A percentile compares a stretch with the other conserved stretches of the same genome.
Conservation (phyloP, 2,888 invertebrate species). For the Ischnus inquisitorius region DNA sequence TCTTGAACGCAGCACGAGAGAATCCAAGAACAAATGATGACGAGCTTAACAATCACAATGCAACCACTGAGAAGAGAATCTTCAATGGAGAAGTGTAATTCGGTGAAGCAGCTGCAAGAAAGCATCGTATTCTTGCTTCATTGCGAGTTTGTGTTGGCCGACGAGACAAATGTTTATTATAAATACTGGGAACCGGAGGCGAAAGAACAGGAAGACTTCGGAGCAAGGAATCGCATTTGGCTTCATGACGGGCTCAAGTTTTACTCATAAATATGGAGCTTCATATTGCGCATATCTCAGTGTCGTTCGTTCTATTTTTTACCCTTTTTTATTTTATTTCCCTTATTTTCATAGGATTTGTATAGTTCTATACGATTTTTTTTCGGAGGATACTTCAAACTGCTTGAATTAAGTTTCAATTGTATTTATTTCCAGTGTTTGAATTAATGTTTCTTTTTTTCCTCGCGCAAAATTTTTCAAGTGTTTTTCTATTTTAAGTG, state of each 20-base stretch:
- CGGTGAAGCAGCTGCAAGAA: conserved; percentile 12
- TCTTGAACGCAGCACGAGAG: not conserved
- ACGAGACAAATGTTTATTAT: not conserved
- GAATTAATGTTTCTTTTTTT: too few relatives aligned
- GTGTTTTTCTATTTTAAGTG: too few relatives aligned
- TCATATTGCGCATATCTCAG: not conserved
- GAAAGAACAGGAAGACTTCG: not conserved
- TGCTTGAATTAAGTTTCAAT: too few relatives aligned
- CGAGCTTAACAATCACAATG: conserved; percentile 5
- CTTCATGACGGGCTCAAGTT: not conserved
- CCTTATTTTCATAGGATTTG: not conserved
- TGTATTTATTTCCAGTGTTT: too few relatives aligned
- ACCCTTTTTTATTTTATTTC: not conserved
- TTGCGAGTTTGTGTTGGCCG: conserved; percentile 10
- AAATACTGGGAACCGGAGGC: not conserved
- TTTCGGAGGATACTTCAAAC: not conserved
- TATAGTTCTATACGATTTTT: not conserved
- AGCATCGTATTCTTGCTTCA: conserved; percentile 35
- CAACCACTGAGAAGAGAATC: not conserved
- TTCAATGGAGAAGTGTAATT: conserved; percentile 27
- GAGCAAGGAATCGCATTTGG: not conserved
- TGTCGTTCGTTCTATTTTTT: not conserved
- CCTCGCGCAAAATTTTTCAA: too few relatives aligned
- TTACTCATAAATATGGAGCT: not conserved
- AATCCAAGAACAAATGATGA: conserved; percentile 14